Percentiles rank a stretch among this genome's conserved stretches.
Evolutionary conservation across 2,113 vertebrate species (phyloP).

Genomic region (Grammomys surdaster): DNA sequence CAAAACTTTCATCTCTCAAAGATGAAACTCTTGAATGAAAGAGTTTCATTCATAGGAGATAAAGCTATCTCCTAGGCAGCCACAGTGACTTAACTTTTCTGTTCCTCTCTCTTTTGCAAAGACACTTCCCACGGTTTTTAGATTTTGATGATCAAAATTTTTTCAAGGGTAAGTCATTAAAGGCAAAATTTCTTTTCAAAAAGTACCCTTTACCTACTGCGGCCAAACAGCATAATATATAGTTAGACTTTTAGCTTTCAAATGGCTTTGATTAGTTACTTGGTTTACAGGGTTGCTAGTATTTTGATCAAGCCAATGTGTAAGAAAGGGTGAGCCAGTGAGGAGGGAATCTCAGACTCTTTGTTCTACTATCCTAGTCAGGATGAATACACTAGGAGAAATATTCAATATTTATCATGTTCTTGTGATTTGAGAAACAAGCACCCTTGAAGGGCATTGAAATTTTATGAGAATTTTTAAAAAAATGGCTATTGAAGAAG

Average conservation of each 20-base stretch:
- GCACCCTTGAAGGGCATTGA: conserved; percentile 5
- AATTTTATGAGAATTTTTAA: not conserved
- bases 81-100: conserved; percentile 18
- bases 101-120: not conserved
- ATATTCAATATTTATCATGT: conserved; percentile 27
- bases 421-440: conserved; percentile 50
- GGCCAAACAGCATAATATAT: conserved; percentile 55
- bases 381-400: conserved; percentile 15
- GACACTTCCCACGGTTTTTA: conserved; percentile 22
- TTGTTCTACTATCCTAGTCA: not conserved
- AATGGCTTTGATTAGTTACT: conserved; percentile 26
- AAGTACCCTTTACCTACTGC: not conserved
- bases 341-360: not conserved
- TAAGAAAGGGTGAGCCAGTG: conserved; percentile 29
- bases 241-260: conserved; percentile 39
- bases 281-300: conserved; percentile 7
- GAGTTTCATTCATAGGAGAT: not conserved
- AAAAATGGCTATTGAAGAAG: conserved; percentile 34
- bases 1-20: not conserved
- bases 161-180: conserved; percentile 29
- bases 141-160: conserved; percentile 36
- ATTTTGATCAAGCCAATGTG: conserved; percentile 25
- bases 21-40: not conserved
- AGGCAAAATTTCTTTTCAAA: conserved; percentile 59
- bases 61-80: not conserved